A percentile compares a stretch with the other conserved stretches of the same genome.
These are phyloP conservation scores for Hoplostethus atlanticus DNA, from an alignment of 2,797 vertebrate species.

Conservation along the genomic window DNA sequence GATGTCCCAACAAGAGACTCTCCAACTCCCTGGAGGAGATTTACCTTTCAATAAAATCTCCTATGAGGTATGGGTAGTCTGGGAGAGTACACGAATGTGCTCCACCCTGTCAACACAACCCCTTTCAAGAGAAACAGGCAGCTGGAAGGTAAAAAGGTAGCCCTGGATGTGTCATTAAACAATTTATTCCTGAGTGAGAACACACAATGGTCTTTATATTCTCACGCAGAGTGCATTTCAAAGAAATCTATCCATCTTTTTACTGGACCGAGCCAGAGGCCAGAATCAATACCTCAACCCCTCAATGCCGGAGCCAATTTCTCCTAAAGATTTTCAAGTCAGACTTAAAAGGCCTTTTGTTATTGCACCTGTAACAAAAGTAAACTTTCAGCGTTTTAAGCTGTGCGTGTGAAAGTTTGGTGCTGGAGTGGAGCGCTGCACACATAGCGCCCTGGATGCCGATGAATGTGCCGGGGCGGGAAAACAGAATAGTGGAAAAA, in stretches of 20 bases:
- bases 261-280: conserved; percentile 82
- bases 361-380: conserved; percentile 86
- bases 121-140: conserved; percentile 70
- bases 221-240: conserved; percentile 84
- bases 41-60: conserved; percentile 80
- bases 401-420: conserved; percentile 43
- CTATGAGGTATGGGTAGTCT: conserved; percentile 69
- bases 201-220: conserved; percentile 84
- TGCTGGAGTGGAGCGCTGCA: conserved; percentile 16
- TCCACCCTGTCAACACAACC: conserved; percentile 75
- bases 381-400: conserved; percentile 82
- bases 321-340: conserved; percentile 88
- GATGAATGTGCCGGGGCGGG: conserved; percentile 16
- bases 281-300: conserved; percentile 85
- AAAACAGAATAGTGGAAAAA: conserved; percentile 36
- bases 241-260: conserved; percentile 89
- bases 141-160: conserved; percentile 76
- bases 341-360: conserved; percentile 88
- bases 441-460: conserved; percentile 23
- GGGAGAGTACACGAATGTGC: conserved; percentile 71
- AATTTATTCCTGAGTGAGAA: conserved; percentile 81
- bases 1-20: conserved; percentile 73
- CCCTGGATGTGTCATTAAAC: conserved; percentile 81
- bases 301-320: conserved; percentile 86
- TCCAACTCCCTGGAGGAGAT: conserved; percentile 76